phyloP scores from a whole-genome alignment of 2,797 vertebrate genomes.

The Girardinus metallicus region DNA sequence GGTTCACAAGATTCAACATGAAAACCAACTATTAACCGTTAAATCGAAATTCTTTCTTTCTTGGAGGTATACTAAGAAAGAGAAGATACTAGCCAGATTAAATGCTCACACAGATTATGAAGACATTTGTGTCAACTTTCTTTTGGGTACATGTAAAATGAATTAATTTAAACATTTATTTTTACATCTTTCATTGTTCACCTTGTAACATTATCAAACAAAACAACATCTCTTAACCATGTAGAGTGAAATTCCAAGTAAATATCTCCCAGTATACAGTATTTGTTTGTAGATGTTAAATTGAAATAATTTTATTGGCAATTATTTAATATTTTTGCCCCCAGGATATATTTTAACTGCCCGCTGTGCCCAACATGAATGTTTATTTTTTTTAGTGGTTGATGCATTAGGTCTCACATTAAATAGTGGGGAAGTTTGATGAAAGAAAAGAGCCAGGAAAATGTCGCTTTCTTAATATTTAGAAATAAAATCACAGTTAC shows the following conservation, averaged over 20 bases:
- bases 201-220: not conserved
- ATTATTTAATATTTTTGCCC: not conserved
- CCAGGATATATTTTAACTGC: not conserved
- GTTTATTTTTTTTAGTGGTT: not conserved
- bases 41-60: not conserved
- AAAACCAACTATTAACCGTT: not conserved
- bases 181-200: not conserved
- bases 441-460: not conserved
- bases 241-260: not conserved
- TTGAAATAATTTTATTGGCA: not conserved
- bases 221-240: not conserved
- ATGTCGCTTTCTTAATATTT: not conserved
- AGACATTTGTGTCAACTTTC: not conserved
- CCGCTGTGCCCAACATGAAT: not conserved
- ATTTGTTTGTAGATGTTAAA: not conserved
- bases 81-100: too few relatives aligned
- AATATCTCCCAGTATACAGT: not conserved
- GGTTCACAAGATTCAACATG: not conserved
- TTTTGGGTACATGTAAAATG: not conserved
- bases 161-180: not conserved
- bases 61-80: too few relatives aligned
- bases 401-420: not conserved
- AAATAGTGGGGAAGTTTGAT: not conserved
- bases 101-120: not conserved
- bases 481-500: not conserved